Evolutionary conservation across 1,140 invertebrate genomes (phyloP), one percentile per base, ranked within the genome.

Genomic region (Caenorhabditis tropicalis): DNA sequence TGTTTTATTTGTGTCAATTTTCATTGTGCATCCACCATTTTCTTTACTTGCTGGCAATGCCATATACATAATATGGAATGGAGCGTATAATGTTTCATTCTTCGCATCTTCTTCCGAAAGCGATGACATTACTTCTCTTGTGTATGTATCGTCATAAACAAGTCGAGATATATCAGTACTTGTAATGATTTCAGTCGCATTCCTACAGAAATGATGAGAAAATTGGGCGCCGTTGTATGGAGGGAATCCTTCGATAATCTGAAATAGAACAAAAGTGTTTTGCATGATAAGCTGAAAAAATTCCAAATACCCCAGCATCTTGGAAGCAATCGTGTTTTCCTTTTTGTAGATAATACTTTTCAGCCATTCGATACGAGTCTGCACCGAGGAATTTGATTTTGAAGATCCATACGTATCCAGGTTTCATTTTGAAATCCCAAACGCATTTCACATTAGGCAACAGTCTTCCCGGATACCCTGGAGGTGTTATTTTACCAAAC

Each of bases 341-440:
- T n/a, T n/a, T n/a, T n/a, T n/a, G n/a, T n/a, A n/a, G n/a, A n/a
- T n/a, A n/a, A n/a, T n/a, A n/a, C n/a, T n/a, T n/a, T n/a, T n/a
- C n/a, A n/a, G n/a, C n/a, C n/a, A n/a, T n/a, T n/a, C 36, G 65
- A 43, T 43, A 74, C n/a, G n/a, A 21, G 16, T 74, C n/a, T 6
- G 15, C 36, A 10, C 36, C 36, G 12, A 10, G n/a, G 36, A 39
- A 74, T 7, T 39, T 46, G 19, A 74, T 21, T 43, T 43, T 74
- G 36, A 74, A 74, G 1, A 9, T 6, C n/a, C n/a, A 74, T 21
- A 74, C 15, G 19, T 43, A 21, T 24, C 86, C 87, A 12, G 88
- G 87, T 79, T 88, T 89, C 33, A 89, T 87, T 48, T 84, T 70
- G 39, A 90, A 87, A 74, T 87, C 83, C 90, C 87, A 90, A 10